phyloP scores from a whole-genome alignment of 1,140 invertebrate genomes.

The Formica exsecta region DNA sequence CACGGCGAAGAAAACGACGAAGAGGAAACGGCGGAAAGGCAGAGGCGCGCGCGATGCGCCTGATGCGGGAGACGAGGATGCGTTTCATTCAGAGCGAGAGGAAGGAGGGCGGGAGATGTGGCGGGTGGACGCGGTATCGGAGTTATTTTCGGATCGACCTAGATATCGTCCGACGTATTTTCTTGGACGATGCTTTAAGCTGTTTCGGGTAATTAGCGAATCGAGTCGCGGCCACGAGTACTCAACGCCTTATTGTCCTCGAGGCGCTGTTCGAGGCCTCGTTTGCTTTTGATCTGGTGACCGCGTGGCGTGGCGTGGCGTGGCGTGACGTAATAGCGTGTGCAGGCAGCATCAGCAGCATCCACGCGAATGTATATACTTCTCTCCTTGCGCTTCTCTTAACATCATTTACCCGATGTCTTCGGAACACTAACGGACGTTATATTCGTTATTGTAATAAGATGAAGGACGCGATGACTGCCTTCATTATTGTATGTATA shows the following conservation, averaged over 20 bases:
- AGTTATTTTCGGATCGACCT: slow-evolving; percentile 84
- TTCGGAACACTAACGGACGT: slow-evolving; percentile 37
- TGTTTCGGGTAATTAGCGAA: slow-evolving; percentile 85
- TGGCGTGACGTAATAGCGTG: slow-evolving; percentile 25
- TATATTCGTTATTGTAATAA: slow-evolving; percentile 54
- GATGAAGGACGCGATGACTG: slow-evolving; percentile 32
- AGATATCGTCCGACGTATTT: slow-evolving; percentile 81
- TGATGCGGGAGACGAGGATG: slow-evolving; percentile 44
- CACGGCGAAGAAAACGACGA: slow-evolving; percentile 54
- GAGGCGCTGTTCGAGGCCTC: slow-evolving; percentile 74
- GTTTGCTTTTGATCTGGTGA: slow-evolving; percentile 72
- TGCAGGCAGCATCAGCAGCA: background rate
- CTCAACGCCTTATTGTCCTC: slow-evolving; percentile 73
- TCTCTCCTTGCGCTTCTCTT: slow-evolving; percentile 50
- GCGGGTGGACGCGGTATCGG: slow-evolving; percentile 81
- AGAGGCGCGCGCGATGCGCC: background rate
- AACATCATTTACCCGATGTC: slow-evolving; percentile 57
- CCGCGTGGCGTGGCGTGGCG: slow-evolving; percentile 7
- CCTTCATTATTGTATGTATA: background rate
- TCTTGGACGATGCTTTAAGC: slow-evolving; percentile 80
- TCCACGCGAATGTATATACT: slow-evolving; percentile 33
- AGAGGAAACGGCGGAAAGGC: slow-evolving; percentile 54
- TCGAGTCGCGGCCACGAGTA: slow-evolving; percentile 77
- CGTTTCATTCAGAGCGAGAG: slow-evolving; percentile 61
- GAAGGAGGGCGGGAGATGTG: slow-evolving; percentile 41